Percentiles rank a stretch among this genome's conserved stretches.
Evolutionary conservation across 2,888 invertebrate genomes (phyloP).

Genomic region (Lithophane leautieri): DNA sequence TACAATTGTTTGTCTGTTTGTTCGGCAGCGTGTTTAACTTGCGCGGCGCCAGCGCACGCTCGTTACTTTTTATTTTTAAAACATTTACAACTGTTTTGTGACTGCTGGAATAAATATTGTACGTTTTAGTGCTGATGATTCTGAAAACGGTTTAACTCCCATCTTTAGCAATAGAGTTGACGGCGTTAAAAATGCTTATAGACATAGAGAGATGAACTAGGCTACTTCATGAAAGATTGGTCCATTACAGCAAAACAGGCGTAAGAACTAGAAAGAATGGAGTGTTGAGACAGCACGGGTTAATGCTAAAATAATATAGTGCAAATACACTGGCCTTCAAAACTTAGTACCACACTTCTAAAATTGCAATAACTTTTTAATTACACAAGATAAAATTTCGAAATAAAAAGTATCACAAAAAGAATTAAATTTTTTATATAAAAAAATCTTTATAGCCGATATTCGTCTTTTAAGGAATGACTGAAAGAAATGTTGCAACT

Average conservation of each 20-base stretch:
- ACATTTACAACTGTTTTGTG: conserved; percentile 2
- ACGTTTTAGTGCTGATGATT: not conserved
- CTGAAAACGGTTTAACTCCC: not conserved
- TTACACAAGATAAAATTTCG: too few species aligned
- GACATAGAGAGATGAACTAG: not conserved
- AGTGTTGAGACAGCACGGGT: not conserved
- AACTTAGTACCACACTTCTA: too few species aligned
- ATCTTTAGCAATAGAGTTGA: not conserved
- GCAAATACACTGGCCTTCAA: too few species aligned
- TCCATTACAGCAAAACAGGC: too few species aligned
- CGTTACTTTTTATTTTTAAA: conserved; percentile 39
- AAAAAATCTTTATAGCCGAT: too few species aligned
- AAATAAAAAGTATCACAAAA: too few species aligned
- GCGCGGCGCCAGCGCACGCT: conserved; percentile 8
- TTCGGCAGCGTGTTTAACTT: conserved; percentile 24
- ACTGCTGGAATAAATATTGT: conserved; percentile 1
- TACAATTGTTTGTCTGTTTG: conserved; percentile 35
- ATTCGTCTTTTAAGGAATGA: too few species aligned
- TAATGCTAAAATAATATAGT: not conserved
- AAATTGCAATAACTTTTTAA: too few species aligned
- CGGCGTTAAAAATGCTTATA: not conserved
- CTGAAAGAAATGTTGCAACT: too few species aligned
- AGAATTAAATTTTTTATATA: too few species aligned
- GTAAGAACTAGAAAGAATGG: too few species aligned
- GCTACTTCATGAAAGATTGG: not conserved